phyloP scores from a whole-genome alignment of 1,140 invertebrate species.

The Drosophila sulfurigaster region DNA sequence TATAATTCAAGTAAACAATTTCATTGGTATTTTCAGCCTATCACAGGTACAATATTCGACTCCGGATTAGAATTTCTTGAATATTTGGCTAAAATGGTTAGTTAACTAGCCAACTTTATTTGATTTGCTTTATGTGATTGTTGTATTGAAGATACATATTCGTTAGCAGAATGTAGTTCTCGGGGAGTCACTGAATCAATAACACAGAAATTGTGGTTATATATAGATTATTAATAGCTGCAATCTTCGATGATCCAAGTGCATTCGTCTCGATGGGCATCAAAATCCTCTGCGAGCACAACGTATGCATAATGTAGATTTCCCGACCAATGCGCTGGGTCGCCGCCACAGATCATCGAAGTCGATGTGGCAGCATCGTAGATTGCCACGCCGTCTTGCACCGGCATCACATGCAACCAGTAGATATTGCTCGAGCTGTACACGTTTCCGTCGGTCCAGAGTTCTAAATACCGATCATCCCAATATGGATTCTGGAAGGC shows the following conservation, averaged over 20 bases:
- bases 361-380: constrained; percentile 44
- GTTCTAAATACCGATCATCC: constrained; percentile 59
- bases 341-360: constrained; percentile 67
- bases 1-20: no score
- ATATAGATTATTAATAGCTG: constrained; percentile 20
- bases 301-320: constrained; percentile 69
- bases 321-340: constrained; percentile 53
- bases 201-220: no score
- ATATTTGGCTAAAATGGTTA: no score
- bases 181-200: no score
- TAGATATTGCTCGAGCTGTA: constrained; percentile 1
- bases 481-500: constrained; percentile 62
- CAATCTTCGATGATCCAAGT: constrained; percentile 72
- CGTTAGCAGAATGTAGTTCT: no score
- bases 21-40: no score
- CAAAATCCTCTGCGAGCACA: constrained; percentile 5
- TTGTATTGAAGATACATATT: no score
- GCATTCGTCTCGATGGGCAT: constrained; percentile 51
- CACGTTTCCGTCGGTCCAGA: background rate
- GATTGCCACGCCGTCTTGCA: constrained; percentile 42
- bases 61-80: no score
- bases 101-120: no score
- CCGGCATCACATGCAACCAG: constrained; percentile 53
- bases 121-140: no score
- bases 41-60: no score